Conservation (phyloP, 2,797 vertebrate genomes). For the Eulemur mongoz region DNA sequence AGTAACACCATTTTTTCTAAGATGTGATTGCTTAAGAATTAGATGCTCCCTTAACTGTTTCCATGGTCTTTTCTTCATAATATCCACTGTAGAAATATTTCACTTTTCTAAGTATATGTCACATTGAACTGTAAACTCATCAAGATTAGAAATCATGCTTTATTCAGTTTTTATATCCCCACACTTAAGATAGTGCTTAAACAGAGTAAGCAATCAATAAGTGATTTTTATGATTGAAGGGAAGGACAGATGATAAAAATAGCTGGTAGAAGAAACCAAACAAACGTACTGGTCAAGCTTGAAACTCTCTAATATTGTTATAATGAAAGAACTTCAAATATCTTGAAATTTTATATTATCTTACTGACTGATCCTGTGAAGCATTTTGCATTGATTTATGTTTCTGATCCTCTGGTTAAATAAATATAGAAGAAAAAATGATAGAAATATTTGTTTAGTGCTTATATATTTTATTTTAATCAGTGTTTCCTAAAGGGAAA, state of each 20-base stretch:
- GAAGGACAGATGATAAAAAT: background rate
- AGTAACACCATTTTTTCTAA: background rate
- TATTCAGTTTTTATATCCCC: background rate
- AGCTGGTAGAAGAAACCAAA: background rate
- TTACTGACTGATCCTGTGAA: background rate
- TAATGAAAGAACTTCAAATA: background rate
- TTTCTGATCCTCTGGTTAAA: background rate
- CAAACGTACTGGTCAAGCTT: background rate
- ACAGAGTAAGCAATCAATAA: background rate
- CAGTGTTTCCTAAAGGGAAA: background rate
- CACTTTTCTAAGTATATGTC: background rate
- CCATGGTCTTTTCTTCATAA: background rate
- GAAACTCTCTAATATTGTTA: background rate
- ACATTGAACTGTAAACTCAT: background rate
- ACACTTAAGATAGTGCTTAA: background rate
- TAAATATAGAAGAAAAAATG: constrained; percentile 9
- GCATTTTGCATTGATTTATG: background rate
- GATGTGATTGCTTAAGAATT: background rate
- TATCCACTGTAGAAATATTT: background rate
- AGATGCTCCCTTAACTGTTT: background rate
- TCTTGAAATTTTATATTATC: background rate
- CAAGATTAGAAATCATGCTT: background rate
- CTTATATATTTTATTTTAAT: background rate
- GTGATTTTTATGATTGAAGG: background rate
- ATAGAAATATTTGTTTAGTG: background rate